Base-by-base conservation (phyloP, 2,797 vertebrate genomes). In the Sebastes cheni region DNA sequence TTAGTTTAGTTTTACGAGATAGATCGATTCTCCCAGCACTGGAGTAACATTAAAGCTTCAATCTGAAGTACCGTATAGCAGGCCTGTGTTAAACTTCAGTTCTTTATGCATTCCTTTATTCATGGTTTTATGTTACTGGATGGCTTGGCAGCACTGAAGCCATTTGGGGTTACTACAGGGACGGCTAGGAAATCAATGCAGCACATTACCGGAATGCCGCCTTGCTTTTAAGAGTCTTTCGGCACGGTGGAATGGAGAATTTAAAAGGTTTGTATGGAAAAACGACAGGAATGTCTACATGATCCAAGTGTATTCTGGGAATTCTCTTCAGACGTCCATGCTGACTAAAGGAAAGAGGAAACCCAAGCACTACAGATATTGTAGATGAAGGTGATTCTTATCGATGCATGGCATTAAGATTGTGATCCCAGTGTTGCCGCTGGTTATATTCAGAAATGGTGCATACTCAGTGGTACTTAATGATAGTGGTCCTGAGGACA, bases 281-380 rank as follows among this genome's bases (percentile, higher is more conserved):
- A 92, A 87, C 62, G 81, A 84, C 72, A 34, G 75, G 80, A 86
- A 80, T 46, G 54, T 89, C 65, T 6, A 88, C 80, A 71, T 68
- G 70, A 90, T 86, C 73, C 85, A 30, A 29, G 25, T 34, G 56
- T 55, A 77, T 92, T 89, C 75, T 80, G 81, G 83, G 82, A 86
- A 88, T 61, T 70, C 11, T 82, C 75, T 77, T 36, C 12, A 60
- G 27, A 5, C 66, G 16, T 69, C 58, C 42, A 78, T 86, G 87
- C 90, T 89, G 92, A 92, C 83, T 62, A 68, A 42, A 89, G 83
- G 80, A 89, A 89, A 93, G 65, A 80, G 54, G 80, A 90, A 80
- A 86, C 81, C 79, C 5, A 72, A 73, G 62, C 60, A 55, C 67
- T 64, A 23, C 7, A 66, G 52, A 77, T 65, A 83, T 18, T 74